These are phyloP conservation scores for Dysidea cf. avara DNA, from an alignment of 37 sponge, comb jelly and placozoan species.

Conservation along the genomic window DNA sequence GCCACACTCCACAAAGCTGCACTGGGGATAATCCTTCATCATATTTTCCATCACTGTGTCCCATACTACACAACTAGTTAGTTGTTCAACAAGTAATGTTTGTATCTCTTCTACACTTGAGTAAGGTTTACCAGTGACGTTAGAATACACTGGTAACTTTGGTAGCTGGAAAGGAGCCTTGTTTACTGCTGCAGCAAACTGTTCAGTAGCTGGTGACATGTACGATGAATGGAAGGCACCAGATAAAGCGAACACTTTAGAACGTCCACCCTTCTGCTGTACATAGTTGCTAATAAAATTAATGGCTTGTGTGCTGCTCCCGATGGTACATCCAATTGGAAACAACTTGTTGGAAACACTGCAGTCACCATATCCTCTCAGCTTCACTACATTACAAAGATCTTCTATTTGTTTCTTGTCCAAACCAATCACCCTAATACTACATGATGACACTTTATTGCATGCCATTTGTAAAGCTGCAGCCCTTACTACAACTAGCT, in stretches of 20 bases:
- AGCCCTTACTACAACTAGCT: conserved; percentile 61
- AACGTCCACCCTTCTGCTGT: not conserved
- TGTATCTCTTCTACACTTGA: conserved; percentile 41
- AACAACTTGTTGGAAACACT: conserved; percentile 75
- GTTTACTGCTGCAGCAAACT: conserved; percentile 33
- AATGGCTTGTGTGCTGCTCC: conserved; percentile 38
- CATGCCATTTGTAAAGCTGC: conserved; percentile 83
- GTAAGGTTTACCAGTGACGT: conserved; percentile 76
- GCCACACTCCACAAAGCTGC: conserved; percentile 72
- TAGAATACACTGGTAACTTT: conserved; percentile 72
- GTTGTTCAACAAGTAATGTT: conserved; percentile 43
- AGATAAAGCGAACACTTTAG: conserved; percentile 64
- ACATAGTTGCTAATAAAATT: conserved; percentile 13
- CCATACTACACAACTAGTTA: conserved; percentile 79
- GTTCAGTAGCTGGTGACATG: conserved; percentile 63
- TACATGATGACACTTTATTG: conserved; percentile 13
- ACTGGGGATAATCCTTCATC: not conserved
- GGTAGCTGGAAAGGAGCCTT: conserved; percentile 40
- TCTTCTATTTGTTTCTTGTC: conserved; percentile 15
- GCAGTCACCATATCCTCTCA: not conserved
- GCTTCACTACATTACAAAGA: conserved; percentile 20
- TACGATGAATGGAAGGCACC: conserved; percentile 90
- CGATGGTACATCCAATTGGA: conserved; percentile 50
- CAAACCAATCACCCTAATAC: conserved; percentile 70
- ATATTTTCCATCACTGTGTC: conserved; percentile 49